These are phyloP conservation scores for Pseudonaja textilis DNA, from an alignment of 2,113 vertebrate species.

Conservation along the genomic window DNA sequence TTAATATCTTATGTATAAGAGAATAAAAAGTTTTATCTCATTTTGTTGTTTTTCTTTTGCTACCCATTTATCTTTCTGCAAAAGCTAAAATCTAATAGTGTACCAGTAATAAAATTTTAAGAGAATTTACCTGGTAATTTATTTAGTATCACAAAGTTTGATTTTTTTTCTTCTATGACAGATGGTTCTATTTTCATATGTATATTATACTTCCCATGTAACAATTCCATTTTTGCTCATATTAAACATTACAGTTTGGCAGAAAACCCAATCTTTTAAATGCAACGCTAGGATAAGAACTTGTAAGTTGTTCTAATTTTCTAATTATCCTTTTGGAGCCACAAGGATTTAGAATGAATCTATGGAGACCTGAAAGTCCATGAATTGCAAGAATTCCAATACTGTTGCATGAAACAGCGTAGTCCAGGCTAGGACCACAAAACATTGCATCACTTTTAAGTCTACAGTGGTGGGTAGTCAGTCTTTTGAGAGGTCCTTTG, in stretches of 20 bases:
- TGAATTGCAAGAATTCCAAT: neutral
- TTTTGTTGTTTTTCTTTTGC: constrained; percentile 31
- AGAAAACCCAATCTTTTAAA: neutral
- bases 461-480: neutral
- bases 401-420: neutral
- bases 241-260: neutral
- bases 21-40: constrained; percentile 30
- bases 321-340: neutral
- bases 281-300: neutral
- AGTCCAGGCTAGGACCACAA: neutral
- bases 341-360: neutral
- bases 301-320: neutral
- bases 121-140: neutral
- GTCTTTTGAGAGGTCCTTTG: neutral
- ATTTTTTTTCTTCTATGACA: neutral
- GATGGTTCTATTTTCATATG: neutral
- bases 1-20: neutral
- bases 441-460: neutral
- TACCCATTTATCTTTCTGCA: constrained; percentile 13
- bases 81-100: neutral
- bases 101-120: neutral
- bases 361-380: neutral
- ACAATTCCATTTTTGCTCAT: neutral
- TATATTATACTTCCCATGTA: neutral
- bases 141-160: neutral